Conservation (phyloP, 23 tunicate genomes). For the Styela clava region DNA sequence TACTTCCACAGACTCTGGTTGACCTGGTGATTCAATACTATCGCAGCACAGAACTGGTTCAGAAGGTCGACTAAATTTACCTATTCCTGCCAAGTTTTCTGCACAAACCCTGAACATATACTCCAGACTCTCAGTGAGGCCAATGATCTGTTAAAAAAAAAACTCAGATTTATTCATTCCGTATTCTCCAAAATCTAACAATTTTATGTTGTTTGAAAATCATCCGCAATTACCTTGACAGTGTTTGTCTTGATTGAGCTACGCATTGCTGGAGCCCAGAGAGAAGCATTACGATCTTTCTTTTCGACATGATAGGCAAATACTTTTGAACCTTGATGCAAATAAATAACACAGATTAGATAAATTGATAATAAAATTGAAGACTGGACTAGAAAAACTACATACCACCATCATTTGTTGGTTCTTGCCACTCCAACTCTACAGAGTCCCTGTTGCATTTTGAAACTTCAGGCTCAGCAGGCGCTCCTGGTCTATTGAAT, state of each 20-base stretch:
- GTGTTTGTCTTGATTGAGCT: constrained; percentile 9
- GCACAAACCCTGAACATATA: constrained; percentile 96
- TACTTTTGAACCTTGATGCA: constrained; percentile 51
- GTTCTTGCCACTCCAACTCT: constrained; percentile 65
- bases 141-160: constrained; percentile 37
- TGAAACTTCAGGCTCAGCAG: constrained; percentile 71
- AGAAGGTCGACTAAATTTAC: constrained; percentile 67
- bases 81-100: constrained; percentile 86
- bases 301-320: constrained; percentile 81
- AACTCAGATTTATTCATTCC: no score
- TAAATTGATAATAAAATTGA: no score
- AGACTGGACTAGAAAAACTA: no score
- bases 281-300: constrained; percentile 85
- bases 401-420: constrained; percentile 83
- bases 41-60: constrained; percentile 79
- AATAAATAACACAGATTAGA: background rate
- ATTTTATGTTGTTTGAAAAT: no score
- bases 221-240: no score
- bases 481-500: constrained; percentile 78
- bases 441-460: constrained; percentile 44
- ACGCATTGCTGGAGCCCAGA: constrained; percentile 66
- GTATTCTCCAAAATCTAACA: no score
- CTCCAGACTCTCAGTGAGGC: constrained; percentile 84
- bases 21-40: constrained; percentile 57
- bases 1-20: constrained; percentile 64